Evolutionary conservation across 2,113 vertebrate genomes (phyloP).

Genomic region (Apodemus speciosus): DNA sequence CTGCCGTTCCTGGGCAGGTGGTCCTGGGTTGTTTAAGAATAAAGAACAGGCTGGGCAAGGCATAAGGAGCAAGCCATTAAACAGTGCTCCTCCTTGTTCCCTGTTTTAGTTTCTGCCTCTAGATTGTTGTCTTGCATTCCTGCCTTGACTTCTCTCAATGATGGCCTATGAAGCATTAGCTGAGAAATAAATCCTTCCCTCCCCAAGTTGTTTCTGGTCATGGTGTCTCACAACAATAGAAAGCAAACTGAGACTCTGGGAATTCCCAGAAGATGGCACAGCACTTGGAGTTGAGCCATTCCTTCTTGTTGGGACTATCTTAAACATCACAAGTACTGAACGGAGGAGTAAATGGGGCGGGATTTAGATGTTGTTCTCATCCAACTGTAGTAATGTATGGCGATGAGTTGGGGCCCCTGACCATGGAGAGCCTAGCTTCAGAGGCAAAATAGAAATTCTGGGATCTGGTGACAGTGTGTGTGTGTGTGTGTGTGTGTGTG

Average conservation of each 20-base stretch:
- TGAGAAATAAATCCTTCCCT: background rate
- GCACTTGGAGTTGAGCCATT: background rate
- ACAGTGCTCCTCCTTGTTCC: background rate
- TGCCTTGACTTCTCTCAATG: background rate
- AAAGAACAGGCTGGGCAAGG: background rate
- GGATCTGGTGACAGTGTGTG: background rate
- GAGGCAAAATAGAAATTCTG: background rate
- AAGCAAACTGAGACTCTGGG: background rate
- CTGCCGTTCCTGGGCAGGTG: background rate
- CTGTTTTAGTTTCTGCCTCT: background rate
- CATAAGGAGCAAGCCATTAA: background rate
- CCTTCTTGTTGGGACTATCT: background rate
- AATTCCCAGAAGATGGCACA: accelerated
- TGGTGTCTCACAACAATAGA: background rate
- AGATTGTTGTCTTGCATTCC: too few relatives aligned
- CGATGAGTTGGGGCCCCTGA: background rate
- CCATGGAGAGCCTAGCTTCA: background rate
- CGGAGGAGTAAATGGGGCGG: accelerated
- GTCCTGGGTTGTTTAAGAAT: background rate
- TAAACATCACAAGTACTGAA: background rate
- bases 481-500: background rate
- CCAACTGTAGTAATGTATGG: background rate
- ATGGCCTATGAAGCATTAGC: too few relatives aligned
- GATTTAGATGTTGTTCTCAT: background rate
- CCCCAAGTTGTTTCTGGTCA: background rate